A percentile compares a stretch with the other conserved stretches of the same genome.
phyloP scores from a whole-genome alignment of 2,888 invertebrate genomes.

The Geophilus truncorum region DNA sequence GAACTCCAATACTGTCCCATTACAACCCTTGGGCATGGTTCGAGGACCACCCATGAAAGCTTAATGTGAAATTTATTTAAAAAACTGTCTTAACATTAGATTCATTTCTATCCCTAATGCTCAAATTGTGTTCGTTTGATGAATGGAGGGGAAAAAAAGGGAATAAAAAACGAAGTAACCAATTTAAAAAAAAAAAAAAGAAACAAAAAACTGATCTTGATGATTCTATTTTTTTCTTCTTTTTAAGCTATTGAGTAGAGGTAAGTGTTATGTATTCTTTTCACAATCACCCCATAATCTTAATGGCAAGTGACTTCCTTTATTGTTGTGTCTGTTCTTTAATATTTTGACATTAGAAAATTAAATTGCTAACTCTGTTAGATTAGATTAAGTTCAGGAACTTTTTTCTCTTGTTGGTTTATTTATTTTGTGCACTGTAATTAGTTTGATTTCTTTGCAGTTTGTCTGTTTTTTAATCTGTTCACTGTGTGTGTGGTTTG shows the following conservation, averaged over 20 bases:
- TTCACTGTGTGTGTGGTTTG: not conserved
- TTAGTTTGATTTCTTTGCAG: not conserved
- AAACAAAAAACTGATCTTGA: not conserved
- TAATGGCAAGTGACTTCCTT: not conserved
- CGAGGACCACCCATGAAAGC: not conserved
- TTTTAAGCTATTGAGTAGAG: not conserved
- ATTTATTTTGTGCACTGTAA: not conserved
- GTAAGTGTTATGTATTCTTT: not conserved
- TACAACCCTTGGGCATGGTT: not conserved
- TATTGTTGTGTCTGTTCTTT: too few relatives aligned
- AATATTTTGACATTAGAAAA: not conserved
- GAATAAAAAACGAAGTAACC: not conserved
- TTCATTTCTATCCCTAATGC: not conserved
- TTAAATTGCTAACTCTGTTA: not conserved
- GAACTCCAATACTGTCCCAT: not conserved
- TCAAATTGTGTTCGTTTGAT: not conserved
- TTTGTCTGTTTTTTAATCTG: too few relatives aligned
- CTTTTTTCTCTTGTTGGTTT: not conserved
- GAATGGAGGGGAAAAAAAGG: not conserved
- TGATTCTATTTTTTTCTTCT: not conserved
- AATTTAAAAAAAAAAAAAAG: not conserved
- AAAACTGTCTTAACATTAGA: not conserved
- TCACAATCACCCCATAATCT: not conserved
- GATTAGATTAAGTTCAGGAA: not conserved
- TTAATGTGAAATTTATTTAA: not conserved